Conservation (phyloP, 2,113 vertebrate genomes). For the Spilogale gracilis region DNA sequence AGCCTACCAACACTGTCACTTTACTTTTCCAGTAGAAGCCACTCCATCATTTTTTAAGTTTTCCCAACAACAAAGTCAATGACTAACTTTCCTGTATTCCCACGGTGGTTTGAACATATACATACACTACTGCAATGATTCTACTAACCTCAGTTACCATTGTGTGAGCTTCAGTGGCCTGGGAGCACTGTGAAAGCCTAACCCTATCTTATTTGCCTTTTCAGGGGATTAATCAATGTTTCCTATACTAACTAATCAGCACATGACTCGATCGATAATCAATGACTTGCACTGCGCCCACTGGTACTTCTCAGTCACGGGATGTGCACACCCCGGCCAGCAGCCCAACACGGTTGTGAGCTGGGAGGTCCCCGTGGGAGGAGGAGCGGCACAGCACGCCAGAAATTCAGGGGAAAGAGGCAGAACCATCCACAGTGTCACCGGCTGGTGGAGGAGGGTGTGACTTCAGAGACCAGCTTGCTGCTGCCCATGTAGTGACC, state of each 20-base stretch:
- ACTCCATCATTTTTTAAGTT: neutral
- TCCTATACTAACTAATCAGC: neutral
- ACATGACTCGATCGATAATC: rapidly evolving
- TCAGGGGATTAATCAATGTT: neutral
- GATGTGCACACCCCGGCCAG: rapidly evolving
- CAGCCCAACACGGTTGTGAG: rapidly evolving
- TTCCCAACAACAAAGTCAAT: too few relatives aligned
- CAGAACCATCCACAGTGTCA: rapidly evolving
- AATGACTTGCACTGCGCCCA: neutral
- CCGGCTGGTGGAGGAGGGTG: rapidly evolving
- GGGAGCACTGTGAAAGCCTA: neutral
- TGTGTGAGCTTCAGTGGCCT: rapidly evolving
- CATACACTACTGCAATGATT: too few relatives aligned
- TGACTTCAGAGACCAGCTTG: rapidly evolving
- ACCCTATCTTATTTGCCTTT: neutral
- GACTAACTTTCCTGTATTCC: neutral
- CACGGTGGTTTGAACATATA: rapidly evolving
- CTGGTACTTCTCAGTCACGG: rapidly evolving
- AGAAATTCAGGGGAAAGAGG: rapidly evolving
- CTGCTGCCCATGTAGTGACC: rapidly evolving
- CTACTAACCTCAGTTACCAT: neutral
- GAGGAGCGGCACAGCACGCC: rapidly evolving
- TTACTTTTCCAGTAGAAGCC: neutral
- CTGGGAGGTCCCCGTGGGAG: rapidly evolving
- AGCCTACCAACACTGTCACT: too few relatives aligned